phyloP scores from a whole-genome alignment of 2,888 invertebrate genomes.

The Pocota personata region DNA sequence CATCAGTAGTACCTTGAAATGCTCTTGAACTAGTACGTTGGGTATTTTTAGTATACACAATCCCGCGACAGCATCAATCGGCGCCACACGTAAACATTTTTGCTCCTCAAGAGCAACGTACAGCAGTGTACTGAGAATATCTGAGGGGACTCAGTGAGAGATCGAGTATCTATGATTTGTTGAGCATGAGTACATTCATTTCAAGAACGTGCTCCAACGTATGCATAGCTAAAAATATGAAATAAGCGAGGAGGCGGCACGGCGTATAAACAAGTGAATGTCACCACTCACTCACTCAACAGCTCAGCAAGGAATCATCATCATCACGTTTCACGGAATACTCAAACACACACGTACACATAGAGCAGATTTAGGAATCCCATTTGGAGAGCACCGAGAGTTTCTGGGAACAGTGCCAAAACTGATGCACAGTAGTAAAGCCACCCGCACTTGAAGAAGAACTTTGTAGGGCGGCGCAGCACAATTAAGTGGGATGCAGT shows the following conservation, averaged over 20 bases:
- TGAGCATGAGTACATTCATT: conserved; percentile 41
- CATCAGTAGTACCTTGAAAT: conserved; percentile 55
- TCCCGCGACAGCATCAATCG: conserved; percentile 53
- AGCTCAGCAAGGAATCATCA: conserved; percentile 27
- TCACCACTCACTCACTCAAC: conserved; percentile 54
- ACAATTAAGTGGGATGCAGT: conserved; percentile 53
- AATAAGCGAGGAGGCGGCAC: conserved; percentile 15
- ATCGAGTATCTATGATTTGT: conserved; percentile 43
- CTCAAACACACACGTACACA: not conserved
- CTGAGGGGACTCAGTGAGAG: conserved; percentile 29
- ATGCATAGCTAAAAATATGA: conserved; percentile 41
- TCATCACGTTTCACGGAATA: conserved; percentile 37
- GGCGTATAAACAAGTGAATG: conserved; percentile 51
- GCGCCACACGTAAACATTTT: conserved; percentile 33
- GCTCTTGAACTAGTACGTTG: conserved; percentile 68
- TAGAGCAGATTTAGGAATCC: conserved; percentile 43
- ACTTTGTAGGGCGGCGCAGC: conserved; percentile 29
- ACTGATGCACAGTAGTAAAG: conserved; percentile 27
- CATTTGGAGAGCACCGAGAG: conserved; percentile 46
- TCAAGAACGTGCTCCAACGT: conserved; percentile 53
- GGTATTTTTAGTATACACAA: conserved; percentile 61
- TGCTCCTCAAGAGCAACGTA: conserved; percentile 27
- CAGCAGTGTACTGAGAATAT: conserved; percentile 4
- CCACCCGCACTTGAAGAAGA: conserved; percentile 50
- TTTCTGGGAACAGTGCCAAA: conserved; percentile 66